phyloP scores from a whole-genome alignment of 2,888 invertebrate species.

The Chloroclysta siterata region DNA sequence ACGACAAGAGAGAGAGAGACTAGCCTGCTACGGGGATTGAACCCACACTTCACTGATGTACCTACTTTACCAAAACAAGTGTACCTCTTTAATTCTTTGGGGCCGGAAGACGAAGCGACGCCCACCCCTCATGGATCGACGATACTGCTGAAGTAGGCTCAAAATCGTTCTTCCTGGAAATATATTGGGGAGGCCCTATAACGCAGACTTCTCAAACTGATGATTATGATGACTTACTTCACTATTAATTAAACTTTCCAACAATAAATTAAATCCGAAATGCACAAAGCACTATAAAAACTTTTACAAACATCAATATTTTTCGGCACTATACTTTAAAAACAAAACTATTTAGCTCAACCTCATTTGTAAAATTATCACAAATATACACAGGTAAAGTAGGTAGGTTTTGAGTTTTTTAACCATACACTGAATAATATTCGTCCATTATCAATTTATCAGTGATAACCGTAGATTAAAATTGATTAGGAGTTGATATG shows the following conservation, averaged over 20 bases:
- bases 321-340: background rate
- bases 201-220: too few relatives aligned
- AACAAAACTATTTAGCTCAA: background rate
- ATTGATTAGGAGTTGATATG: conserved; percentile 30
- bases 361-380: background rate
- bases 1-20: too few relatives aligned
- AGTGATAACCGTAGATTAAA: conserved; percentile 31
- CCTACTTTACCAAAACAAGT: too few relatives aligned
- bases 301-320: background rate
- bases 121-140: too few relatives aligned
- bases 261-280: background rate
- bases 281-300: background rate
- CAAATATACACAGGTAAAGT: background rate
- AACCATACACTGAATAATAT: conserved; percentile 23
- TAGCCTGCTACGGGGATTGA: too few relatives aligned
- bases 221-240: too few relatives aligned
- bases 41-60: too few relatives aligned
- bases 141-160: too few relatives aligned
- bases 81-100: too few relatives aligned
- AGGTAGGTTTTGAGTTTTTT: conserved; percentile 13
- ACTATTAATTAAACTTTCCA: background rate
- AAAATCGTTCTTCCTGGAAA: too few relatives aligned
- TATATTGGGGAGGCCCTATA: too few relatives aligned
- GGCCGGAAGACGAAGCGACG: too few relatives aligned
- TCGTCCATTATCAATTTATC: conserved; percentile 25